Percentiles rank a stretch among this genome's conserved stretches.
phyloP scores from a whole-genome alignment of 2,797 vertebrate species.

The Vespertilio murinus region DNA sequence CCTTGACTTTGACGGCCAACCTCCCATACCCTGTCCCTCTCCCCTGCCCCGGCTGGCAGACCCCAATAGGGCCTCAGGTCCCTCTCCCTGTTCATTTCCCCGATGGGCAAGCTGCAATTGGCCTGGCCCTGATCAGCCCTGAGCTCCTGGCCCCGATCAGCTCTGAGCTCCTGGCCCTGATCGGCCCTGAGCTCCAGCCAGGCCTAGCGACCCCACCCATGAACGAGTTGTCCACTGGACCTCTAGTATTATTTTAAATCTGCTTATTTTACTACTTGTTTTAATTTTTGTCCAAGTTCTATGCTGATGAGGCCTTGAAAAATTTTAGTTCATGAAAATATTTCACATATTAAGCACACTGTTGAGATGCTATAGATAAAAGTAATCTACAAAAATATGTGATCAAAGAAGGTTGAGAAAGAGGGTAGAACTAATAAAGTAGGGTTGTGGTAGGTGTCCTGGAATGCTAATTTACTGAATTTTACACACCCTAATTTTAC shows the following conservation, averaged over 20 bases:
- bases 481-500: not conserved
- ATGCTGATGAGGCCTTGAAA: not conserved
- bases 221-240: no score
- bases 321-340: constrained; percentile 5
- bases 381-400: not conserved
- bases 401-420: not conserved
- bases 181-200: no score
- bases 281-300: not conserved
- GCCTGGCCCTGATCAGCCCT: no score
- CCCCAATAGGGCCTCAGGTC: no score
- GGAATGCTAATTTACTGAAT: not conserved
- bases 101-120: no score
- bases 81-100: no score
- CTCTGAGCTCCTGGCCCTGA: no score
- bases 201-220: no score
- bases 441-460: not conserved
- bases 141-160: no score
- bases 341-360: not conserved
- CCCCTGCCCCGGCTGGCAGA: no score
- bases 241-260: not conserved
- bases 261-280: not conserved
- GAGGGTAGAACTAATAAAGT: not conserved
- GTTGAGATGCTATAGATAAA: not conserved
- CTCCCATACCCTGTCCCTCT: no score
- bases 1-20: no score